phyloP scores from a whole-genome alignment of 2,797 vertebrate species.

The Peromyscus eremicus region DNA sequence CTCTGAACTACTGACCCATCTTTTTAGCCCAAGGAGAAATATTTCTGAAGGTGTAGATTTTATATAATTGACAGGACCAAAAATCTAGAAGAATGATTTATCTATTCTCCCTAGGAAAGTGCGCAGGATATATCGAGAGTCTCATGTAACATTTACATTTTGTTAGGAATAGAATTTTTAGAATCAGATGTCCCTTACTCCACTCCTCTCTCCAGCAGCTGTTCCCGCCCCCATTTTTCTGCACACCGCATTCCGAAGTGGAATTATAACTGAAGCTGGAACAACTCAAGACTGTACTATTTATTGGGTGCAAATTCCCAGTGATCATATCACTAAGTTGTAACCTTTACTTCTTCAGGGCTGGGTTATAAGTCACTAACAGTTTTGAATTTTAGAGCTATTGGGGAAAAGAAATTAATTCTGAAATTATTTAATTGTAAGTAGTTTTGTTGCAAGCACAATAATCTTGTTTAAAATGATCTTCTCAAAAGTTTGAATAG shows the following conservation, averaged over 20 bases:
- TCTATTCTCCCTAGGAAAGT: slow-evolving; percentile 12
- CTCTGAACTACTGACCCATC: not conserved
- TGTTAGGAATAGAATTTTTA: slow-evolving; percentile 48
- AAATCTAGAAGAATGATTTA: slow-evolving; percentile 8
- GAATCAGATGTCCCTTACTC: not conserved
- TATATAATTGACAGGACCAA: not conserved
- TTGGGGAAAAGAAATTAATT: not conserved
- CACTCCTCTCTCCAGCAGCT: not conserved
- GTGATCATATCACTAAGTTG: not conserved
- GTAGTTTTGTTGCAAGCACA: not conserved
- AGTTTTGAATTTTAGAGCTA: not conserved
- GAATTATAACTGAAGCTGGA: not conserved
- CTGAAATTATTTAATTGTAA: not conserved
- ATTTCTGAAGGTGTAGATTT: not conserved
- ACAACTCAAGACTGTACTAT: not conserved
- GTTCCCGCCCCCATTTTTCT: not conserved
- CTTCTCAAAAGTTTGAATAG: not conserved
- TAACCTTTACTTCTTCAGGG: not conserved
- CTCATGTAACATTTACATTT: slow-evolving; percentile 24
- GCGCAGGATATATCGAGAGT: not conserved
- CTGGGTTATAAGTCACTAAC: not conserved
- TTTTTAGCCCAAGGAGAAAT: not conserved
- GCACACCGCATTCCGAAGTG: not conserved
- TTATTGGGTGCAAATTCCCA: not conserved
- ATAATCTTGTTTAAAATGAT: slow-evolving; percentile 17